phyloP scores from a whole-genome alignment of 2,113 vertebrate genomes.

The Leiothrix lutea region DNA sequence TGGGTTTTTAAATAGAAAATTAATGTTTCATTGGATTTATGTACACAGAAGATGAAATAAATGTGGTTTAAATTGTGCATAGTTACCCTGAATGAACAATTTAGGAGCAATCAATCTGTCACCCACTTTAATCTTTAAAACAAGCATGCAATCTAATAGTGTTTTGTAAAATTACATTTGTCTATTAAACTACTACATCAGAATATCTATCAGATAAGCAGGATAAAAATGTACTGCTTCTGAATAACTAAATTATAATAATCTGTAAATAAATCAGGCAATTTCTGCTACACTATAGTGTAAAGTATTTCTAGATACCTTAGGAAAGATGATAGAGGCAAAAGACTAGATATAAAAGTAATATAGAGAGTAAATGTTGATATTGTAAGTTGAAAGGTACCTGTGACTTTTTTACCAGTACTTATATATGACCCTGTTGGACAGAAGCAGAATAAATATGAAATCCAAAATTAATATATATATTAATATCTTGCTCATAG shows the following conservation, averaged over 20 bases:
- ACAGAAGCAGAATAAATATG: neutral
- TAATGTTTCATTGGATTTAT: conserved; percentile 24
- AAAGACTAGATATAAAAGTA: neutral
- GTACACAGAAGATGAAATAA: neutral
- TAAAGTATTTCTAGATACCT: neutral
- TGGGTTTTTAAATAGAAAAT: neutral
- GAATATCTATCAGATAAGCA: conserved; percentile 2
- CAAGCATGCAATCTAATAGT: neutral
- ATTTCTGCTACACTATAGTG: neutral
- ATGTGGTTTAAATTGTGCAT: neutral
- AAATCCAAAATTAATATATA: neutral
- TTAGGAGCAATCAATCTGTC: neutral
- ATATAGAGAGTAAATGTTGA: neutral
- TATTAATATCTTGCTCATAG: neutral
- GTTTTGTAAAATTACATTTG: neutral
- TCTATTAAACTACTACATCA: conserved; percentile 2
- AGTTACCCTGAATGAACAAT: conserved; percentile 2
- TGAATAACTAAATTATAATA: neutral
- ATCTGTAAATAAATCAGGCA: neutral
- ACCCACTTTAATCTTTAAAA: conserved; percentile 19
- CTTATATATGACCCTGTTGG: neutral
- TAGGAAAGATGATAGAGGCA: neutral
- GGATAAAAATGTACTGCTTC: neutral
- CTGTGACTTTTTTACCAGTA: neutral
- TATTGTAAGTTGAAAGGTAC: neutral